These are phyloP conservation scores for Cheirogaleus medius DNA, from an alignment of 2,113 vertebrate genomes.

Conservation along the genomic window DNA sequence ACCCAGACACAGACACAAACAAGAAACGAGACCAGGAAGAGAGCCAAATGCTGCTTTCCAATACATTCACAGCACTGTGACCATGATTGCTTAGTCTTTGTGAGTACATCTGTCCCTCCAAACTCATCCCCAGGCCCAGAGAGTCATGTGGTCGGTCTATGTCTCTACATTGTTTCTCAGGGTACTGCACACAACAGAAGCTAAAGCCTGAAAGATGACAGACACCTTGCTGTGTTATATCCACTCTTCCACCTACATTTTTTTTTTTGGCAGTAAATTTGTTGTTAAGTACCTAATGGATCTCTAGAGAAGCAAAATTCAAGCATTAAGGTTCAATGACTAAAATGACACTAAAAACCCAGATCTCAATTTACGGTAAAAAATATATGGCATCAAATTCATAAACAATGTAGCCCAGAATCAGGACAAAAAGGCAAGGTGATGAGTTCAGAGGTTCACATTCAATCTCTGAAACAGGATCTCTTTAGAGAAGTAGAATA, in stretches of 20 bases:
- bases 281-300: background rate
- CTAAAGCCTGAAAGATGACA: background rate
- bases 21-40: constrained; percentile 36
- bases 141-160: background rate
- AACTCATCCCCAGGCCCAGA: background rate
- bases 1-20: constrained; percentile 55
- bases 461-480: constrained; percentile 10
- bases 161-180: background rate
- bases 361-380: background rate
- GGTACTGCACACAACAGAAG: background rate
- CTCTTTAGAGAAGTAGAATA: background rate
- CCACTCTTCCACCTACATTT: background rate
- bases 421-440: background rate
- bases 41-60: background rate
- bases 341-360: background rate
- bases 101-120: background rate
- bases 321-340: background rate
- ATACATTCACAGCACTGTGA: background rate
- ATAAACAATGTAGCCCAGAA: background rate
- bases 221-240: background rate
- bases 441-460: background rate
- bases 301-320: background rate
- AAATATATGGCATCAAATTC: background rate
- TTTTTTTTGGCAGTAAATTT: background rate
- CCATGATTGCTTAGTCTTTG: background rate